Evolutionary conservation across 1,140 invertebrate genomes (phyloP).

Genomic region (Ceratoteleas bidentatus): DNA sequence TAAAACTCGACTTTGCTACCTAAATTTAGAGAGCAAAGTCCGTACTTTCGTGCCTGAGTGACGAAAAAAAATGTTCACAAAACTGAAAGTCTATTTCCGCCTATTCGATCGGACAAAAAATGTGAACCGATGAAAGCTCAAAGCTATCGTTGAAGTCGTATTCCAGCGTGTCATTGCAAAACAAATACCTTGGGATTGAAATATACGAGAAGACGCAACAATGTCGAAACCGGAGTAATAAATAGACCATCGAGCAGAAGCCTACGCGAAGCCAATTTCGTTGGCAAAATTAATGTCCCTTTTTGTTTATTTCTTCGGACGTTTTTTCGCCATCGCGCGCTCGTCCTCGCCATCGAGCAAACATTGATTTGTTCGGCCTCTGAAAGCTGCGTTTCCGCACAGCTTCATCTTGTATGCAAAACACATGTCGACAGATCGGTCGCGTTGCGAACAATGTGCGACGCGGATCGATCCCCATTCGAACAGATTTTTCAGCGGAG

Average conservation of each 20-base stretch:
- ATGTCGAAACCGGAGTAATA: not conserved
- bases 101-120: no score
- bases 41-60: no score
- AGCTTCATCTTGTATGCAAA: conserved; percentile 61
- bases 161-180: no score
- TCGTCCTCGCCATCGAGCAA: conserved; percentile 17
- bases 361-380: conserved; percentile 41
- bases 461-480: conserved; percentile 50
- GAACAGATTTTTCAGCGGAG: conserved; percentile 47
- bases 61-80: no score
- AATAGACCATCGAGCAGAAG: not conserved
- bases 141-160: no score
- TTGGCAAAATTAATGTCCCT: conserved; percentile 1
- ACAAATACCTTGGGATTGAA: no score
- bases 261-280: not conserved
- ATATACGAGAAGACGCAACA: no score
- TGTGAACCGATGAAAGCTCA: no score
- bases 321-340: not conserved
- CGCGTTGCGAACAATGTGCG: conserved; percentile 51
- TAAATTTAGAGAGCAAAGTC: no score
- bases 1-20: no score
- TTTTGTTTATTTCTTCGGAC: conserved; percentile 2
- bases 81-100: no score
- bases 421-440: conserved; percentile 51
- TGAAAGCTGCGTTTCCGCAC: conserved; percentile 38